Percentiles rank a stretch among this genome's conserved stretches.
Evolutionary conservation across 1,140 invertebrate species (phyloP).

Genomic region (Mya arenaria): DNA sequence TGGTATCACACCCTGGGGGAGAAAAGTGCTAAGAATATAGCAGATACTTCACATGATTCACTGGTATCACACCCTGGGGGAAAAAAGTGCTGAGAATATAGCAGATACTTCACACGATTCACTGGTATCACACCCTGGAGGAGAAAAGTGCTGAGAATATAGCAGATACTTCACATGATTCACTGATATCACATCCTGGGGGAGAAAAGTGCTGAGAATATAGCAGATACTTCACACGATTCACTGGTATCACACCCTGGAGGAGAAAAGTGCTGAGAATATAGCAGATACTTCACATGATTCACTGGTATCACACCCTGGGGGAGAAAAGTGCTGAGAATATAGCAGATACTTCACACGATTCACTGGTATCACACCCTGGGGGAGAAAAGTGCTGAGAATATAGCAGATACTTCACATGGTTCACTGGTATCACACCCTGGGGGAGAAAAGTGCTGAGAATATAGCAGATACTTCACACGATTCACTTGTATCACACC

Average conservation of each 20-base stretch:
- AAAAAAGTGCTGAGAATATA: no score
- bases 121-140: neutral
- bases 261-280: neutral
- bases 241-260: neutral
- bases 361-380: neutral
- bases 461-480: constrained; percentile 87
- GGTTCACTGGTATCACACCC: constrained; percentile 95
- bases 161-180: constrained; percentile 87
- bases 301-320: constrained; percentile 95
- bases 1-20: neutral
- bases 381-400: neutral
- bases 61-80: constrained; percentile 93
- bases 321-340: constrained; percentile 19
- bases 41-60: constrained; percentile 88
- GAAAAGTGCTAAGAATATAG: constrained; percentile 59
- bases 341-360: no score
- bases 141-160: neutral
- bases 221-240: no score
- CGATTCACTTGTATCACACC: constrained; percentile 95
- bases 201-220: no score
- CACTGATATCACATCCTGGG: constrained; percentile 94
- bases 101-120: no score
- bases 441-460: constrained; percentile 63
- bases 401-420: constrained; percentile 85
- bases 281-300: constrained; percentile 86